Evolutionary conservation across 2,888 invertebrate genomes (phyloP).

Genomic region (Conus canariensis): DNA sequence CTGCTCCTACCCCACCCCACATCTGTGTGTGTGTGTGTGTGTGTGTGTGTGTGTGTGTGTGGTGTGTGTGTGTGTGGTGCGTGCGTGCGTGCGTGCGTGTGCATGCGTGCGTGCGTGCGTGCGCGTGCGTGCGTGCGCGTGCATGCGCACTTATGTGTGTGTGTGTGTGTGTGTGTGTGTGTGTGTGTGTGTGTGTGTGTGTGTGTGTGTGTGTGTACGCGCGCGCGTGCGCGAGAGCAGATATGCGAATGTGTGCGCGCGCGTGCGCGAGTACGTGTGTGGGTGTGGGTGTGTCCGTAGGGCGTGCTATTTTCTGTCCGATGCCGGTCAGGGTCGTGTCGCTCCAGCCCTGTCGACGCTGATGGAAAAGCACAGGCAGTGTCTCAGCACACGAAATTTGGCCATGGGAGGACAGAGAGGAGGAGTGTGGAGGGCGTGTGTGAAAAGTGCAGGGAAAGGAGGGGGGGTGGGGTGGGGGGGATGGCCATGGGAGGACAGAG

Average conservation of each 20-base stretch:
- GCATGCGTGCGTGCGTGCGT: background rate
- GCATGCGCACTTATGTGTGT: background rate
- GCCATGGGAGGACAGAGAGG: too few species aligned
- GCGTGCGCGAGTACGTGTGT: background rate
- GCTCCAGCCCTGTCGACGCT: too few species aligned
- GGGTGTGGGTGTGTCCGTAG: background rate
- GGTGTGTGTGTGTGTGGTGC: background rate
- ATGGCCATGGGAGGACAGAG: too few species aligned
- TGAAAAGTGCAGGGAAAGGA: too few species aligned
- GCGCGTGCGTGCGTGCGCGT: background rate
- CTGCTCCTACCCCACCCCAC: too few species aligned
- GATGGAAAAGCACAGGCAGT: too few species aligned
- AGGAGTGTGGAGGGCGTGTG: too few species aligned
- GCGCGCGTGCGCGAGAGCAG: background rate
- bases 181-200: background rate
- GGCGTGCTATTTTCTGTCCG: too few species aligned
- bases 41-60: background rate
- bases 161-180: background rate
- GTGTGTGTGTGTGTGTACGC: background rate
- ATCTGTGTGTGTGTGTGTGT: background rate
- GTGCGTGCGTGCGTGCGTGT: background rate
- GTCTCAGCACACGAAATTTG: too few species aligned
- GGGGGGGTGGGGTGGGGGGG: too few species aligned
- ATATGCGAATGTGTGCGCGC: background rate
- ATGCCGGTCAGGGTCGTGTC: too few species aligned